Evolutionary conservation across 2,888 invertebrate genomes (phyloP).

Genomic region (Leptinotarsa juncta): DNA sequence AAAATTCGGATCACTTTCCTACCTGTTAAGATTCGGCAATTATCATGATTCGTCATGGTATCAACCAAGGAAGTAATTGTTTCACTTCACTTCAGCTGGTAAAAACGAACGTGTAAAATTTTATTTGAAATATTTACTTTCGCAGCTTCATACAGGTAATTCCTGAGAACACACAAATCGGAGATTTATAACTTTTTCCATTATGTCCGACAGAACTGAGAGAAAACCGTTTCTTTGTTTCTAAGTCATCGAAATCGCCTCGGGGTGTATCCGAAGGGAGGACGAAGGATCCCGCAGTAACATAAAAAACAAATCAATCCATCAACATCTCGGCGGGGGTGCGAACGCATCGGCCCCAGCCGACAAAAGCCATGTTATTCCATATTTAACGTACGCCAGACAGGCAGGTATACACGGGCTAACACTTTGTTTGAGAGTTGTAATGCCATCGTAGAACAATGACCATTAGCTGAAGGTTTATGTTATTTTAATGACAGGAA

Average conservation of each 20-base stretch:
- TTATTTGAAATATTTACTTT: too few species aligned
- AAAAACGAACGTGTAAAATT: too few species aligned
- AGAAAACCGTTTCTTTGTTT: constrained; percentile 17
- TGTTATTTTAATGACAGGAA: constrained; percentile 28
- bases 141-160: too few species aligned
- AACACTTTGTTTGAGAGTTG: constrained; percentile 36
- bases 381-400: constrained; percentile 60
- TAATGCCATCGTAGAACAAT: constrained; percentile 46
- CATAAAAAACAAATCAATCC: constrained; percentile 65
- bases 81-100: too few species aligned
- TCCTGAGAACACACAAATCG: too few species aligned
- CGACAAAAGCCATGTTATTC: constrained; percentile 65
- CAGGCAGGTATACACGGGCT: constrained; percentile 45
- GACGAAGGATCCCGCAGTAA: constrained; percentile 45
- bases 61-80: too few species aligned
- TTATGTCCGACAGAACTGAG: neutral
- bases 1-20: too few species aligned
- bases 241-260: constrained; percentile 15
- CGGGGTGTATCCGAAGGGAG: constrained; percentile 27
- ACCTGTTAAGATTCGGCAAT: too few species aligned
- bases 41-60: too few species aligned
- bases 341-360: constrained; percentile 58
- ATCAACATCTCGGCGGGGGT: constrained; percentile 63
- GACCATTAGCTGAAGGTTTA: constrained; percentile 39
- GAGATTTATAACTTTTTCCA: neutral